These are phyloP conservation scores for Allacma fusca DNA, from an alignment of 2,888 invertebrate genomes.

Conservation along the genomic window DNA sequence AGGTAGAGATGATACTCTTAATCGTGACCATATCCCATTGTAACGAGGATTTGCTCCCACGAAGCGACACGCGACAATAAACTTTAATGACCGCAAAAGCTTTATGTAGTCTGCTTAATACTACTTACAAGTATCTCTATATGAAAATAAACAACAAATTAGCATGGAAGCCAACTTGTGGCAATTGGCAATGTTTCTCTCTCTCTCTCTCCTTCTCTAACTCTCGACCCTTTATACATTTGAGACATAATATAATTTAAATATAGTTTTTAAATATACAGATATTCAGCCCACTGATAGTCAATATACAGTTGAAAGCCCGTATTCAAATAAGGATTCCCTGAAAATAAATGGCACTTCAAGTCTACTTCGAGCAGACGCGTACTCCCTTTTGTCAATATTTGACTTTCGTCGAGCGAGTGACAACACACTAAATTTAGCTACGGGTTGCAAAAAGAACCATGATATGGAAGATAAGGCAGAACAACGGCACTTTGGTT, in stretches of 20 bases:
- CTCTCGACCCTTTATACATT: too few relatives aligned
- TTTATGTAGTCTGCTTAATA: too few relatives aligned
- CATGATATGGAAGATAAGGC: constrained; percentile 14
- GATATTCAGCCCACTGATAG: too few relatives aligned
- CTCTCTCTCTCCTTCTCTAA: too few relatives aligned
- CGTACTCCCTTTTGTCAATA: constrained; percentile 21
- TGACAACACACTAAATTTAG: constrained; percentile 2
- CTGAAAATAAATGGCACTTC: background rate
- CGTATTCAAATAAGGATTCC: too few relatives aligned
- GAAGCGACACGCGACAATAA: constrained; percentile 47
- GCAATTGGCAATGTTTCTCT: too few relatives aligned
- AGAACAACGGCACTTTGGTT: constrained; percentile 7
- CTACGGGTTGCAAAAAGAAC: background rate
- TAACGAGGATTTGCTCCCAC: constrained; percentile 35
- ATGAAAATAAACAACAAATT: constrained; percentile 16
- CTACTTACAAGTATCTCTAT: background rate
- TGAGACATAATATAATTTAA: constrained; percentile 19
- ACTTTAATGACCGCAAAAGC: constrained; percentile 37
- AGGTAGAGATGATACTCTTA: constrained; percentile 6
- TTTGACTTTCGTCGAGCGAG: constrained; percentile 5
- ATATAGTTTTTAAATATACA: background rate
- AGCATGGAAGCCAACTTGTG: constrained; percentile 16
- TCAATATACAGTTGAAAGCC: too few relatives aligned
- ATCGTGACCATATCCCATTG: constrained; percentile 23
- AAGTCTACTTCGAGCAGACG: background rate